These are phyloP conservation scores for Chloroceryle inda DNA, from an alignment of 2,797 vertebrate genomes.

Conservation along the genomic window DNA sequence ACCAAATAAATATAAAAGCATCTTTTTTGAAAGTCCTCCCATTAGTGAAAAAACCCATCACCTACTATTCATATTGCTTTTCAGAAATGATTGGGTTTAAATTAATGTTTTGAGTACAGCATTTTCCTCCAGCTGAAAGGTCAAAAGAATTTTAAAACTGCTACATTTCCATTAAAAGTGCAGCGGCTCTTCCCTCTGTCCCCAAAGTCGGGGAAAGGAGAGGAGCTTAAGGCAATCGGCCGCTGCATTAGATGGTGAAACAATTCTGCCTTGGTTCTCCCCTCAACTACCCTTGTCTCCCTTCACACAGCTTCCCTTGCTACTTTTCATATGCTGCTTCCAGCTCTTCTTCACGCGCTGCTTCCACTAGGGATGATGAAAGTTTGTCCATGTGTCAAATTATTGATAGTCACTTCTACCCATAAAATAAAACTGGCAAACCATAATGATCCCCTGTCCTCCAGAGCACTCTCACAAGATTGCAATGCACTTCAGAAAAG, in stretches of 20 bases:
- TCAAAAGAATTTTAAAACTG: conserved; percentile 25
- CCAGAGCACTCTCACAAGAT: background rate
- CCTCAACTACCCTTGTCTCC: background rate
- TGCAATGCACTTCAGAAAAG: conserved; percentile 1
- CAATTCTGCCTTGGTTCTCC: background rate
- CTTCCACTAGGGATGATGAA: background rate
- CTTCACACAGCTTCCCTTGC: background rate
- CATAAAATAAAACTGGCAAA: background rate
- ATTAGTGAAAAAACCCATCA: background rate
- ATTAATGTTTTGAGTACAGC: conserved; percentile 21
- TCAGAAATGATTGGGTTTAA: conserved; percentile 2
- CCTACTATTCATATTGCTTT: conserved; percentile 2
- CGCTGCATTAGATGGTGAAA: background rate
- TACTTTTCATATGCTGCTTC: background rate
- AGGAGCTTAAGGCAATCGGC: background rate
- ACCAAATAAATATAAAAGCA: conserved; percentile 40
- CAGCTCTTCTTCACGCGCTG: background rate
- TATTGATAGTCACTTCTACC: background rate
- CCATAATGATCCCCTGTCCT: background rate
- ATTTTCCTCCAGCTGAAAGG: conserved; percentile 31
- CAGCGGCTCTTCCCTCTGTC: background rate
- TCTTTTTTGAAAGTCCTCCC: background rate
- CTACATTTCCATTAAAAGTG: conserved; percentile 38
- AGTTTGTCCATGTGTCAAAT: background rate
- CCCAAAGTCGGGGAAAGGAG: background rate